These are phyloP conservation scores for Nymphalis c-album DNA, from an alignment of 2,888 invertebrate genomes.

Conservation along the genomic window DNA sequence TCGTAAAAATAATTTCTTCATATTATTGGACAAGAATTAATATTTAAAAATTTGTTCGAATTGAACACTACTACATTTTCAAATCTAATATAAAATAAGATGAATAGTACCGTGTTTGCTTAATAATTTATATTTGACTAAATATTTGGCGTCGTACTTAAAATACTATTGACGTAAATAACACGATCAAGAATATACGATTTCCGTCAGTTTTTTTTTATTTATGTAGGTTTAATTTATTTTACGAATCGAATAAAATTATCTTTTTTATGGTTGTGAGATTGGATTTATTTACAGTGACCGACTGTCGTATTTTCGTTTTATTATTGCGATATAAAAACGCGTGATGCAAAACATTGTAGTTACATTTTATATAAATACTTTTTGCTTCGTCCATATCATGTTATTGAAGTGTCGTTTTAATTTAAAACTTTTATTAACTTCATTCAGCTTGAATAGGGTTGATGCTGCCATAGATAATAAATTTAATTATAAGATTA, in stretches of 20 bases:
- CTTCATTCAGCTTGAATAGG: background rate
- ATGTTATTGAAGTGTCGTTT: background rate
- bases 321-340: background rate
- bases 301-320: constrained; percentile 15
- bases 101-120: background rate
- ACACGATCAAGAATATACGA: background rate
- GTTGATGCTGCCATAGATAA: too few species aligned
- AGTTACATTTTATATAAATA: constrained; percentile 7
- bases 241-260: background rate
- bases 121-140: background rate
- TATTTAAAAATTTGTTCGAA: too few species aligned
- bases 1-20: too few species aligned
- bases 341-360: constrained; percentile 4
- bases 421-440: constrained; percentile 4
- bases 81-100: too few species aligned
- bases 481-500: too few species aligned
- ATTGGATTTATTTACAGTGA: constrained; percentile 24
- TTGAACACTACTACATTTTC: too few species aligned
- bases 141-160: constrained; percentile 40
- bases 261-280: constrained; percentile 36
- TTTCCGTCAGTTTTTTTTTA: background rate
- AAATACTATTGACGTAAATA: constrained; percentile 1
- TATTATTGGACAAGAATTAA: too few species aligned
- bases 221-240: constrained; percentile 8
- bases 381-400: background rate